Conservation (phyloP, 2,113 vertebrate genomes). For the Pleuronectes platessa region DNA sequence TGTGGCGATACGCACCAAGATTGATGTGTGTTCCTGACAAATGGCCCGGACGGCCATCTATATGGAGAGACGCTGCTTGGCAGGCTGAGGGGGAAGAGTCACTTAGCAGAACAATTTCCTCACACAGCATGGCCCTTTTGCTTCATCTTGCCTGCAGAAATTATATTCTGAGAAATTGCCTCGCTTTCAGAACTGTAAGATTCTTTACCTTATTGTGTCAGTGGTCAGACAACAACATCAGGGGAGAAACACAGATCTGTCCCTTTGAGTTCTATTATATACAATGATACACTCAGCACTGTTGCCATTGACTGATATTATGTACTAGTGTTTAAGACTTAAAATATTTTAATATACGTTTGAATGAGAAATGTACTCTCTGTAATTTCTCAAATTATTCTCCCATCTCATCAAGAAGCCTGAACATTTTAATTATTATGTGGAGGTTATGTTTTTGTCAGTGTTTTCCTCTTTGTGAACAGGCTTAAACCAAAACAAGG, state of each 20-base stretch:
- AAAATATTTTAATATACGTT: background rate
- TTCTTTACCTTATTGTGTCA: conserved; percentile 38
- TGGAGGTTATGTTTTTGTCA: no score
- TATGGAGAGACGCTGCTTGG: conserved; percentile 68
- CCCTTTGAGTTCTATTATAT: conserved; percentile 10
- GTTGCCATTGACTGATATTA: conserved; percentile 5
- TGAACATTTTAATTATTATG: conserved; percentile 18
- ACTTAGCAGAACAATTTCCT: conserved; percentile 78
- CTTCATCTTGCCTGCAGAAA: conserved; percentile 68
- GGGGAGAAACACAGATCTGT: conserved; percentile 18
- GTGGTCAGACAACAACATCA: conserved; percentile 40
- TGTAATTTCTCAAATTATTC: background rate
- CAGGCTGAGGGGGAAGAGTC: conserved; percentile 73
- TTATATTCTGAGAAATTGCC: conserved; percentile 65
- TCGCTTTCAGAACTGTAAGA: conserved; percentile 22
- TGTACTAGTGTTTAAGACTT: background rate
- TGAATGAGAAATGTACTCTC: background rate
- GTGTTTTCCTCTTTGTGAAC: no score
- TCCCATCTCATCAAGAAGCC: background rate
- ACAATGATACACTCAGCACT: conserved; percentile 19
- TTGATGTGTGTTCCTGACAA: conserved; percentile 77
- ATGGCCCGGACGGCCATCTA: conserved; percentile 70
- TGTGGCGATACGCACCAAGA: conserved; percentile 64
- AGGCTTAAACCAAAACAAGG: no score
- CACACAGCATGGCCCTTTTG: conserved; percentile 71